A percentile compares a stretch with the other conserved stretches of the same genome.
phyloP scores from a whole-genome alignment of 2,113 vertebrate genomes.

The Chunga burmeisteri region DNA sequence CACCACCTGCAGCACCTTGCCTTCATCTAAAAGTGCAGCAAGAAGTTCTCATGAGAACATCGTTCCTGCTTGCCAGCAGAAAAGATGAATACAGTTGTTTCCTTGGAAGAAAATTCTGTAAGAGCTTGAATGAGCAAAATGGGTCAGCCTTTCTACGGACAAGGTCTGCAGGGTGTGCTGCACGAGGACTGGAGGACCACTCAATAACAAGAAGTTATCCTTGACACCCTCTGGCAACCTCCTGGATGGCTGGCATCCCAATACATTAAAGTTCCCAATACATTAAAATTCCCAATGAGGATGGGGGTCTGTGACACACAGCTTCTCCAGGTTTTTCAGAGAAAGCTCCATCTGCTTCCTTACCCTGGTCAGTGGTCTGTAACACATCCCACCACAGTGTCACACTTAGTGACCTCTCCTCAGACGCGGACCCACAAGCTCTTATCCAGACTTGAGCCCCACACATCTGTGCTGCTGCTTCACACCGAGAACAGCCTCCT shows the following conservation, averaged over 20 bases:
- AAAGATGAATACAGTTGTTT: background rate
- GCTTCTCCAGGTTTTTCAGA: background rate
- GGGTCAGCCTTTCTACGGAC: background rate
- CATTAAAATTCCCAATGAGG: background rate
- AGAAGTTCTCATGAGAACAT: background rate
- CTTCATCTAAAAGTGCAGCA: background rate
- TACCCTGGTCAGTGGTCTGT: background rate
- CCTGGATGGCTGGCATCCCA: background rate
- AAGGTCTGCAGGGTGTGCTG: background rate
- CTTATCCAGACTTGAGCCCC: accelerated
- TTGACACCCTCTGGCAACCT: background rate
- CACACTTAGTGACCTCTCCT: background rate
- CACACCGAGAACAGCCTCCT: background rate
- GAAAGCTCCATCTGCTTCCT: background rate
- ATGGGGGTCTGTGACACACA: background rate
- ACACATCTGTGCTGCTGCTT: background rate
- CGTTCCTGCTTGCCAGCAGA: background rate
- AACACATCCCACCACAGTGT: background rate
- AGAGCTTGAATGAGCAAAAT: background rate
- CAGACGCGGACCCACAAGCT: background rate
- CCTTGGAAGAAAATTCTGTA: background rate
- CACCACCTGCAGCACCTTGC: background rate
- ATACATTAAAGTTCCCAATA: background rate
- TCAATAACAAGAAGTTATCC: background rate
- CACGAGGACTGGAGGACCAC: background rate